These are phyloP conservation scores for Eupithecia subfuscata DNA, from an alignment of 2,888 invertebrate genomes.

Conservation along the genomic window DNA sequence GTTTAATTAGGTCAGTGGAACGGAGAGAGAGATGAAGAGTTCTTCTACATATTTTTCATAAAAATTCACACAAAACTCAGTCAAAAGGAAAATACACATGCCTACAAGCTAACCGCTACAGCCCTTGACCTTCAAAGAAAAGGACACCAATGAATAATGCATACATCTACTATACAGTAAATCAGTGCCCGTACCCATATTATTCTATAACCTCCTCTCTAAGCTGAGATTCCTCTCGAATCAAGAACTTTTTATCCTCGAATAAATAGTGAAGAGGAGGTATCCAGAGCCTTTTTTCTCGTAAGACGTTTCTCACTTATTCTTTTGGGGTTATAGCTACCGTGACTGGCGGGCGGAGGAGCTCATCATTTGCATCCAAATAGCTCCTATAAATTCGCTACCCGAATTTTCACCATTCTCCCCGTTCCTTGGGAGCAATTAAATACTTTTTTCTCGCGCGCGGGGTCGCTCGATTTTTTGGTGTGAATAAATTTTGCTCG, in stretches of 20 bases:
- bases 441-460: conserved; percentile 77
- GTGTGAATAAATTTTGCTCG: conserved; percentile 71
- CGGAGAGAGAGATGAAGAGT: background rate
- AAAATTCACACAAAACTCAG: conserved; percentile 6
- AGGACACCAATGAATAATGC: conserved; percentile 39
- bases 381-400: conserved; percentile 83
- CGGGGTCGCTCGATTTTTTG: conserved; percentile 67
- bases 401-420: conserved; percentile 81
- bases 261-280: conserved; percentile 70
- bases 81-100: conserved; percentile 24
- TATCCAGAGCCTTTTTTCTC: conserved; percentile 70
- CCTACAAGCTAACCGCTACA: conserved; percentile 14
- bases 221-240: conserved; percentile 56
- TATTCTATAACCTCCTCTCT: conserved; percentile 53
- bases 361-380: conserved; percentile 84
- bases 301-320: conserved; percentile 80
- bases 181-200: conserved; percentile 49
- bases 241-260: conserved; percentile 29
- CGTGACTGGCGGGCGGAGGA: conserved; percentile 70
- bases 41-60: conserved; percentile 7
- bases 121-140: conserved; percentile 35
- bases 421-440: conserved; percentile 81
- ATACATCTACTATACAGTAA: conserved; percentile 42
- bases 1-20: background rate
- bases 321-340: conserved; percentile 73